Conservation (phyloP, 37 sponge, comb jelly and placozoan species). For the Geodia barretti region DNA sequence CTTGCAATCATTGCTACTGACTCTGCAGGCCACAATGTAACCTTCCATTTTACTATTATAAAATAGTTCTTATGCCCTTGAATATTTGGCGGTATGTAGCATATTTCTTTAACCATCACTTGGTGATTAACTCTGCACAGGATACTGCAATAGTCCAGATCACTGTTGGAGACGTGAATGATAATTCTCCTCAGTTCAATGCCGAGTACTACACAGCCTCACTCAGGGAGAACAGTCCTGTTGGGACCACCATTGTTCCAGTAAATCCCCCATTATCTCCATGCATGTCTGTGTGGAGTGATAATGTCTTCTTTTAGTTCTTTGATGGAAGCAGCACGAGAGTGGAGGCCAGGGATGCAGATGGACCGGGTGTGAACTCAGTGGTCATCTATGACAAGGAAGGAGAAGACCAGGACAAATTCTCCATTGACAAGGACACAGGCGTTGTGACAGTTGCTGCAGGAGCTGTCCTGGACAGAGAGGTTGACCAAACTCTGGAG, state of each 20-base stretch:
- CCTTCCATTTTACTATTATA: not conserved
- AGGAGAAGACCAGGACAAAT: conserved; percentile 14
- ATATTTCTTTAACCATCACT: not conserved
- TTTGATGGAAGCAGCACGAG: conserved; percentile 11
- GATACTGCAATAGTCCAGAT: conserved; percentile 15
- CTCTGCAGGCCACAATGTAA: not conserved
- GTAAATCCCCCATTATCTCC: not conserved
- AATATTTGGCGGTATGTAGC: not conserved
- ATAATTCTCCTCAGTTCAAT: conserved; percentile 14
- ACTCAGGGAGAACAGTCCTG: conserved; percentile 23
- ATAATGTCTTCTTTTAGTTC: not conserved
- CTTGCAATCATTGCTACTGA: conserved; percentile 25
- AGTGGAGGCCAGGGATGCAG: conserved; percentile 47
- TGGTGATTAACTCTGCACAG: conserved; percentile 1
- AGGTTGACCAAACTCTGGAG: not conserved
- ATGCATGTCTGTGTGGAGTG: not conserved
- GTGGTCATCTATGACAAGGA: conserved; percentile 14
- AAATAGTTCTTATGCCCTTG: not conserved
- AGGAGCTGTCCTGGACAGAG: conserved; percentile 42
- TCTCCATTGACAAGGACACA: conserved; percentile 30
- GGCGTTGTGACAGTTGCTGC: conserved; percentile 37
- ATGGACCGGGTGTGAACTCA: conserved; percentile 43
- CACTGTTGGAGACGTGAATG: conserved; percentile 3
- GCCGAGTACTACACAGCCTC: conserved; percentile 3
- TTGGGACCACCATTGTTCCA: not conserved